A percentile compares a stretch with the other conserved stretches of the same genome.
Conservation (phyloP, 2,888 invertebrate species). For the Melanophora roralis region DNA sequence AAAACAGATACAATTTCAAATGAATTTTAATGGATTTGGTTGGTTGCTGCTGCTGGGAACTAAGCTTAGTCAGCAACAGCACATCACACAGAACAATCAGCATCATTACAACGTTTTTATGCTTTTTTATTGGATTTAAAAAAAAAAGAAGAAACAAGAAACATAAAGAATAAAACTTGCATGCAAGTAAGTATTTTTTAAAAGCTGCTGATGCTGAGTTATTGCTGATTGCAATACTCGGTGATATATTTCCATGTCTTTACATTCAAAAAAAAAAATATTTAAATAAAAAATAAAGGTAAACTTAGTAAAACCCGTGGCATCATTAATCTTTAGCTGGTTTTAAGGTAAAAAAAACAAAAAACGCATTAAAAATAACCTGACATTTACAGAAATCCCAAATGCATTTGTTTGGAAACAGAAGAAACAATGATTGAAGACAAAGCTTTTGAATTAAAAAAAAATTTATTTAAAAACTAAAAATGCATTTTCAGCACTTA, state of each 20-base stretch:
- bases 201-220: conserved; percentile 37
- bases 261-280: not conserved
- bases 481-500: conserved; percentile 41
- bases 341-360: conserved; percentile 1
- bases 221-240: conserved; percentile 15
- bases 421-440: conserved; percentile 10
- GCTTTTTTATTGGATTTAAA: not conserved
- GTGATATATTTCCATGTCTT: conserved; percentile 36
- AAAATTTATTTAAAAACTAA: conserved; percentile 19
- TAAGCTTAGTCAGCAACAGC: conserved; percentile 3
- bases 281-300: conserved; percentile 19
- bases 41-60: not conserved
- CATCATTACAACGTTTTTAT: conserved; percentile 46
- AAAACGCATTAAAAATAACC: not conserved
- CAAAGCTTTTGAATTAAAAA: conserved; percentile 50
- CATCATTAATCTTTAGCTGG: conserved; percentile 61
- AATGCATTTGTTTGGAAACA: not conserved
- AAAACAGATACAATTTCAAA: conserved; percentile 52
- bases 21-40: conserved; percentile 59
- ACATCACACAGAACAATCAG: conserved; percentile 38
- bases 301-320: conserved; percentile 34
- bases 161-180: conserved; percentile 11
- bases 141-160: conserved; percentile 8
- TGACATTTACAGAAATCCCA: conserved; percentile 18
- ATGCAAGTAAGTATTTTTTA: conserved; percentile 7